phyloP scores from a whole-genome alignment of 2,888 invertebrate species.

The Protonemura montana region DNA sequence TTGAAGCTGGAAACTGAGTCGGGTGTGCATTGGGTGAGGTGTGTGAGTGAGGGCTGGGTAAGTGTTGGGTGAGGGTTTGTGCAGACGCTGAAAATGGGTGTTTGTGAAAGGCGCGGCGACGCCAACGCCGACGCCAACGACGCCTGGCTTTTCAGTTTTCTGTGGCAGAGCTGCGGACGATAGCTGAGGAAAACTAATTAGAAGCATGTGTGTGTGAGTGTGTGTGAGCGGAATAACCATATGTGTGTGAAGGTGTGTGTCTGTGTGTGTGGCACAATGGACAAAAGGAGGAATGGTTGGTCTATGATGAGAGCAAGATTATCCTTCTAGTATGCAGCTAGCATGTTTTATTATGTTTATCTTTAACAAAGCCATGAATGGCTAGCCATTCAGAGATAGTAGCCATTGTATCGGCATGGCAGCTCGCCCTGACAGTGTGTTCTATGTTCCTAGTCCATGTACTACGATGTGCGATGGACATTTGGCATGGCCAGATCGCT shows the following conservation, averaged over 20 bases:
- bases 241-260: not conserved
- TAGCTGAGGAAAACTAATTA: not conserved
- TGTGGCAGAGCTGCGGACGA: not conserved
- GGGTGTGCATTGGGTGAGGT: no score
- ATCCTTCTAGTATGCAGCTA: not conserved
- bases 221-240: not conserved
- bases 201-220: not conserved
- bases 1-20: not conserved
- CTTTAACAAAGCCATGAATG: conserved; percentile 7
- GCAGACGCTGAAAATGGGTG: not conserved
- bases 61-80: not conserved
- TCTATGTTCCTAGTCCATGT: no score
- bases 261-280: not conserved
- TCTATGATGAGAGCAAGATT: not conserved
- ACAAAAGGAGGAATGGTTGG: not conserved
- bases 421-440: not conserved
- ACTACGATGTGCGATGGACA: no score
- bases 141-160: not conserved
- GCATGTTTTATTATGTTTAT: conserved; percentile 7
- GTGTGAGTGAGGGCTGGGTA: no score
- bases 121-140: not conserved
- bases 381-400: not conserved
- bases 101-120: not conserved
- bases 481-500: no score
- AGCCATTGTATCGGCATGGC: not conserved